These are phyloP conservation scores for Pygathrix nemaeus DNA, from an alignment of 2,113 vertebrate species.

Conservation along the genomic window DNA sequence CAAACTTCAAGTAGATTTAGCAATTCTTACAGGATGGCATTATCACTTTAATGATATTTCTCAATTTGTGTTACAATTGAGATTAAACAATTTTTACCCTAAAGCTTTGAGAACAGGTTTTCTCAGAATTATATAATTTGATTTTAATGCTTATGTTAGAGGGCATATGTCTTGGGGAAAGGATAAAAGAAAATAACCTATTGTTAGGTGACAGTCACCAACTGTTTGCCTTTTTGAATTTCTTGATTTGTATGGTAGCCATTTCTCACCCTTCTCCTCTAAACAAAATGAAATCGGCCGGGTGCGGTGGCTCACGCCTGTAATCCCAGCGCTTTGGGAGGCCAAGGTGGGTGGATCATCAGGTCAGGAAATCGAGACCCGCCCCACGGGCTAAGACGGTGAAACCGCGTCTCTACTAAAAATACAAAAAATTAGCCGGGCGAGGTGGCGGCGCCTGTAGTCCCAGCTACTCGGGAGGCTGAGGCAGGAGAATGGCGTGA, in stretches of 20 bases:
- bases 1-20: background rate
- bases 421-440: too few relatives aligned
- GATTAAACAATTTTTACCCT: background rate
- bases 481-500: too few relatives aligned
- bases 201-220: background rate
- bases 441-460: too few relatives aligned
- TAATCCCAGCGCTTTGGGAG: too few relatives aligned
- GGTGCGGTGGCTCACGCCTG: too few relatives aligned
- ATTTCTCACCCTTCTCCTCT: background rate
- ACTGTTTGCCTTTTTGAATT: background rate
- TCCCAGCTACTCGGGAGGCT: too few relatives aligned
- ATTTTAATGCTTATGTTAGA: background rate
- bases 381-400: too few relatives aligned
- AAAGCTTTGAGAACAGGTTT: background rate
- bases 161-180: background rate
- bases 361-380: too few relatives aligned
- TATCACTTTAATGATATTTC: background rate
- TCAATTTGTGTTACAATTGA: background rate
- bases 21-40: background rate
- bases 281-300: background rate
- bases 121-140: background rate
- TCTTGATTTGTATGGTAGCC: background rate
- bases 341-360: too few relatives aligned
- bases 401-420: too few relatives aligned
- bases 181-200: background rate